Percentiles rank a stretch among this genome's conserved stretches.
Conservation (phyloP, 2,888 invertebrate species). For the Pseudococcus longispinus region DNA sequence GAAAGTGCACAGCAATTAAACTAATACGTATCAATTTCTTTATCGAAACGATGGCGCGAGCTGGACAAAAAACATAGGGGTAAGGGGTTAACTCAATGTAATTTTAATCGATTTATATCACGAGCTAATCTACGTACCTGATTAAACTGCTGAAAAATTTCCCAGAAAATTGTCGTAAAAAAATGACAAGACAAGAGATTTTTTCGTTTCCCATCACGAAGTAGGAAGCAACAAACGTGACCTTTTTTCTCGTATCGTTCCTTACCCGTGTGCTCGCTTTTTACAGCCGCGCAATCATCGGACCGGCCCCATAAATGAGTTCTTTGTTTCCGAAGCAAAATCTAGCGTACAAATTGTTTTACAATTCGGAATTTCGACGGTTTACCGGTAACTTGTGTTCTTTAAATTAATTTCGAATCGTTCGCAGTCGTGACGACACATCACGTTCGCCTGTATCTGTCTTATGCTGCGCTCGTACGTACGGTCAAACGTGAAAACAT, state of each 20-base stretch:
- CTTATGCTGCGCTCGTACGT: background rate
- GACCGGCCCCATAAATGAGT: constrained; percentile 23
- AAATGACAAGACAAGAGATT: constrained; percentile 32
- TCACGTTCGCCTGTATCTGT: constrained; percentile 18
- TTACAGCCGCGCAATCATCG: constrained; percentile 21
- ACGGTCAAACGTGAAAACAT: constrained; percentile 37
- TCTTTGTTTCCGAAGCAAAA: constrained; percentile 39
- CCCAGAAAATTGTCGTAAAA: constrained; percentile 41
- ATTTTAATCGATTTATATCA: constrained; percentile 30
- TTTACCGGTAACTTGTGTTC: constrained; percentile 21
- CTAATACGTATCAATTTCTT: background rate
- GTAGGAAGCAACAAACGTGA: constrained; percentile 50
- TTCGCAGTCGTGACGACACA: constrained; percentile 44
- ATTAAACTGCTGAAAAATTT: background rate
- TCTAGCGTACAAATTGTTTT: constrained; percentile 40
- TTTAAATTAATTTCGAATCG: constrained; percentile 45
- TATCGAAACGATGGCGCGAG: background rate
- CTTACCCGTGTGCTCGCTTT: background rate
- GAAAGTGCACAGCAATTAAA: background rate
- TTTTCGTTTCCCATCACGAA: constrained; percentile 52
- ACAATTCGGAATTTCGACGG: constrained; percentile 41
- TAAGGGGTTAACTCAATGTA: background rate
- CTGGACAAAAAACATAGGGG: background rate
- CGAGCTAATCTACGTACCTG: background rate
- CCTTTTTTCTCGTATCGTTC: background rate